Base-by-base conservation (phyloP, 1,140 invertebrate genomes). In the Lysiphlebus fabarum region DNA sequence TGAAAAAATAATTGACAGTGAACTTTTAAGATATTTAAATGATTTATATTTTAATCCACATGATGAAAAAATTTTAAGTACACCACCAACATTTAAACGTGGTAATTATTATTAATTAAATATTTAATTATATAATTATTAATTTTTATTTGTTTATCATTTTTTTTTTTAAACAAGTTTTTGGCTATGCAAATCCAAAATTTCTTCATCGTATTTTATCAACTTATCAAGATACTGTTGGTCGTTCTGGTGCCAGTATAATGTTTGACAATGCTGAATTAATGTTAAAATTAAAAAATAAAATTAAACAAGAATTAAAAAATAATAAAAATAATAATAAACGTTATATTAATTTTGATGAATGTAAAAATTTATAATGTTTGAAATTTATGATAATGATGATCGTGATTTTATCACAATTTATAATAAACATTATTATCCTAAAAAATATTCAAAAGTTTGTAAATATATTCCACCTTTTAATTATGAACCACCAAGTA, bases 161-260 rank as follows among this genome's bases (percentile, higher is more conserved):
- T 5, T 44, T 12, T 5, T 44, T 44, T 11, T 3, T 10, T 12
- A 38, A 33, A 26, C 9, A 86, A 82, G 74, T 75, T 10, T 63
- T 67, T 38, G 73, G 71, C 7, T 73, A 72, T 12, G 62, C 64
- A 36, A 69, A 50, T 53, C 67, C 65, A 8, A 63, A 63, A 50
- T 41, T 53, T 10, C 56, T 74, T 6, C 66, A 65, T 33, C 50
- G 38, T 33, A 40, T 44, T 61, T 48, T 74, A n/a, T 72, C 74
- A 6, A 62, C 53, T 8, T 74, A 74, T 61, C 71, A 75, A 59
- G 65, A 72, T n/a, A 66, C 60, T n/a, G 55, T 70, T 37, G 70
- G 70, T 7, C 60, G 70, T 12, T 65, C 67, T 11, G 74, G 66
- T 11, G 70, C 68, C 10, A 56, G 62, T 6, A 49, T 76, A 8